Percentiles rank a stretch among this genome's conserved stretches.
phyloP scores from a whole-genome alignment of 2,888 invertebrate genomes.

The Hypercompe scribonia region DNA sequence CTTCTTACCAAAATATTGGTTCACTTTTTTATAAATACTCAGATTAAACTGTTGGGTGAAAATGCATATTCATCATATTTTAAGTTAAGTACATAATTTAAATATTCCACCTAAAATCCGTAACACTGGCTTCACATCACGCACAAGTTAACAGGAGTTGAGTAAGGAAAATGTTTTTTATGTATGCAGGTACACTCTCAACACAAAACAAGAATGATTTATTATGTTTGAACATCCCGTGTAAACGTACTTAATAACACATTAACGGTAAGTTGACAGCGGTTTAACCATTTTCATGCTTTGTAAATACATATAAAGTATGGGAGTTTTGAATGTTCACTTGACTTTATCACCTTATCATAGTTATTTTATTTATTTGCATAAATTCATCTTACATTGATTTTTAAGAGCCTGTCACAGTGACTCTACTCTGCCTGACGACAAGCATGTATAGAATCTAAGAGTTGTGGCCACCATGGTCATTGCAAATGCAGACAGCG shows the following conservation, averaged over 20 bases:
- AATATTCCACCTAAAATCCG: constrained; percentile 54
- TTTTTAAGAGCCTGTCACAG: too few relatives aligned
- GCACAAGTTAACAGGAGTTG: constrained; percentile 54
- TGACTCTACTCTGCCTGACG: too few relatives aligned
- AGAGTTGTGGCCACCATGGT: too few relatives aligned
- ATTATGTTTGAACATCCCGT: constrained; percentile 51
- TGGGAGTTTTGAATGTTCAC: background rate
- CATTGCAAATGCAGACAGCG: too few relatives aligned
- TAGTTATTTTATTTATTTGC: background rate
- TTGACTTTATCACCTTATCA: background rate
- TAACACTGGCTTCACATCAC: constrained; percentile 53
- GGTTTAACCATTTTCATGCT: constrained; percentile 38
- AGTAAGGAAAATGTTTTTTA: constrained; percentile 45
- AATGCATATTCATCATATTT: constrained; percentile 54
- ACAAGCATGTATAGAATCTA: too few relatives aligned
- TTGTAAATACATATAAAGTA: constrained; percentile 6
- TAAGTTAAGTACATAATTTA: constrained; percentile 58
- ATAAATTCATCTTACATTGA: background rate
- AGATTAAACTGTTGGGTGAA: constrained; percentile 18
- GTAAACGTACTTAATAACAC: constrained; percentile 54
- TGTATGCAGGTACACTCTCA: constrained; percentile 41
- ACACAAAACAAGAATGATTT: constrained; percentile 50
- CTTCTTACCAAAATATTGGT: too few relatives aligned
- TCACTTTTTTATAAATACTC: background rate
- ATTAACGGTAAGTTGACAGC: constrained; percentile 50